A percentile compares a stretch with the other conserved stretches of the same genome.
Conservation (phyloP, 2,113 vertebrate genomes). For the Alethe diademata region DNA sequence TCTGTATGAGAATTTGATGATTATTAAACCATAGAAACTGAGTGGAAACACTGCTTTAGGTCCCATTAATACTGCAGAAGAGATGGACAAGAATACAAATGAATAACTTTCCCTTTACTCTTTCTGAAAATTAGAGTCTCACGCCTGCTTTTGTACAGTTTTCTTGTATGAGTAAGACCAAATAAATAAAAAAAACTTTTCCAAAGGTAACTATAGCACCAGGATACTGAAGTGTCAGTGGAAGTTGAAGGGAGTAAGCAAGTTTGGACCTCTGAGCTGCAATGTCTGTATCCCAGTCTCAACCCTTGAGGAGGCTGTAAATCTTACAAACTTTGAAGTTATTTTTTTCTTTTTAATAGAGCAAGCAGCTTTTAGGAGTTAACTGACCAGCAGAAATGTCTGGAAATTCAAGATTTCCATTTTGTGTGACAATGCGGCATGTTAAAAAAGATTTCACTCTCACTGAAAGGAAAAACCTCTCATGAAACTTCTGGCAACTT, state of each 20-base stretch:
- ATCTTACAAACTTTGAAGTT: not conserved
- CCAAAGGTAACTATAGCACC: not conserved
- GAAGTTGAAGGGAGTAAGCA: not conserved
- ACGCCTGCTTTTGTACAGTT: not conserved
- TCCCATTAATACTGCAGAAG: not conserved
- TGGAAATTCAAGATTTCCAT: slow-evolving; percentile 44
- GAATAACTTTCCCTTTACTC: not conserved
- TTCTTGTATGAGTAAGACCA: not conserved
- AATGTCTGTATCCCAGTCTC: not conserved
- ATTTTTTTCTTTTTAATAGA: slow-evolving; percentile 15
- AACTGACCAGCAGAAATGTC: not conserved
- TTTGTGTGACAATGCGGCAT: not conserved
- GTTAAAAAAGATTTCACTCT: slow-evolving; percentile 40
- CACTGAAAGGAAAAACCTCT: slow-evolving; percentile 36
- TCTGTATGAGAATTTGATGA: not conserved
- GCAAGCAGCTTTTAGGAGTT: not conserved
- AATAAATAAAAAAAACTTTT: not conserved
- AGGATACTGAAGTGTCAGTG: not conserved
- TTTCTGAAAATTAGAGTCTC: not conserved
- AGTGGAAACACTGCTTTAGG: not conserved
- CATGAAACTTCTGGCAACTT: slow-evolving; percentile 36
- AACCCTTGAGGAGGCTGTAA: not conserved
- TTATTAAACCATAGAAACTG: slow-evolving; percentile 14
- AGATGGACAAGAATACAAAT: not conserved
- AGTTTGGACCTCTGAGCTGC: not conserved